Percentiles rank a stretch among this genome's conserved stretches.
These are phyloP conservation scores for Hemiprocne comata DNA, from an alignment of 2,113 vertebrate species.

Conservation along the genomic window DNA sequence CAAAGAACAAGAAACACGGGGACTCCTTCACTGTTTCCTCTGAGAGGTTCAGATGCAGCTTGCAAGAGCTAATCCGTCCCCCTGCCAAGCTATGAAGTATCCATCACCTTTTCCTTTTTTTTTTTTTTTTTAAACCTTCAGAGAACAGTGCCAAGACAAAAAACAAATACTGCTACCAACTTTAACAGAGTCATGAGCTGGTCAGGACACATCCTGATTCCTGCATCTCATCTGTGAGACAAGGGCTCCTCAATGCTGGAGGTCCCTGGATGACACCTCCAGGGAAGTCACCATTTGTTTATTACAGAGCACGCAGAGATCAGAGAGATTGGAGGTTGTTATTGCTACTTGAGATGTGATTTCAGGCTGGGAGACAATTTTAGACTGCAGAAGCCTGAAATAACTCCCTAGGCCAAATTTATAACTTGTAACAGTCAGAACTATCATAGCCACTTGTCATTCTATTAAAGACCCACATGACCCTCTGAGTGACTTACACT, in stretches of 20 bases:
- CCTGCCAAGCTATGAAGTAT: neutral
- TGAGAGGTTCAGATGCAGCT: neutral
- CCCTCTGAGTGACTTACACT: neutral
- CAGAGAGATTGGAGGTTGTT: neutral
- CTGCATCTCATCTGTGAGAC: neutral
- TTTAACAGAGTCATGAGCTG: neutral
- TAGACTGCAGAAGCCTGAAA: neutral
- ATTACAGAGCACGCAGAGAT: neutral
- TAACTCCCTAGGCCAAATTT: constrained; percentile 20
- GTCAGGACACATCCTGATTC: neutral
- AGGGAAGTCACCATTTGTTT: neutral
- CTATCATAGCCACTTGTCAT: neutral
- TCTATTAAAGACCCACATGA: neutral
- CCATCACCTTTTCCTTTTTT: neutral
- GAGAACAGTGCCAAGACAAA: neutral
- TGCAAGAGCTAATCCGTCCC: neutral
- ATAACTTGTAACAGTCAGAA: neutral
- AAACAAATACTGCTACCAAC: neutral
- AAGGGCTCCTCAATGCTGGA: rapidly evolving
- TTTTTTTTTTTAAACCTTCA: neutral
- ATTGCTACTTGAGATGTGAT: neutral
- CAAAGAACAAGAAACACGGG: neutral
- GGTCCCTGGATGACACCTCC: neutral
- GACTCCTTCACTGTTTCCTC: neutral
- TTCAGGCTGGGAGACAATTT: constrained; percentile 33